These are phyloP conservation scores for Euzetes globulus DNA, from an alignment of 2,888 invertebrate species.

Conservation along the genomic window DNA sequence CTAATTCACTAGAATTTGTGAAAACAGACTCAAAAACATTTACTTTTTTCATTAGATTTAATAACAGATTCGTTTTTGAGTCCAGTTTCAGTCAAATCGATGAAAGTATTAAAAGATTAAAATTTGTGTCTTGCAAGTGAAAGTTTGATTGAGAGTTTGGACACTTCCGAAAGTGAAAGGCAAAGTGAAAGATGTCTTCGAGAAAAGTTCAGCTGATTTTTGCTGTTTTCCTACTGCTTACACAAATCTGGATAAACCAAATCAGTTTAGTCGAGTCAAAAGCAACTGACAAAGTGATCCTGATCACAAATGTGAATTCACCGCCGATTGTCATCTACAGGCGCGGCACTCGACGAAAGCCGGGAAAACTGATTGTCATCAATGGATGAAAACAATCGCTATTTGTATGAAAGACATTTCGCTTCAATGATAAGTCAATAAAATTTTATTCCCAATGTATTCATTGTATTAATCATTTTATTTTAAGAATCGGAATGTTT, in stretches of 20 bases:
- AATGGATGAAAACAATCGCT: not conserved
- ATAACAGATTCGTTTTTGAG: not conserved
- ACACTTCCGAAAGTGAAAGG: not conserved
- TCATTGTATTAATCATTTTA: not conserved
- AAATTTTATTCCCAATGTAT: not conserved
- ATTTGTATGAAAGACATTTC: not conserved
- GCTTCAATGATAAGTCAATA: not conserved
- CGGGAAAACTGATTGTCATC: slow-evolving; percentile 21
- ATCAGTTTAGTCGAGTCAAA: not conserved
- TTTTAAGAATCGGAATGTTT: not conserved
- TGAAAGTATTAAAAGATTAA: not conserved
- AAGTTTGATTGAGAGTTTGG: not conserved
- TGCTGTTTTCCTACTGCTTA: not conserved
- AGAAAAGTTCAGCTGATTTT: slow-evolving; percentile 9
- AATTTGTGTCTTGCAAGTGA: not conserved
- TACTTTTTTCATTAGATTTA: not conserved
- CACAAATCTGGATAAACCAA: not conserved
- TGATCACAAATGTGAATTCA: not conserved
- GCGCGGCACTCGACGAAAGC: not conserved
- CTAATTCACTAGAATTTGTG: not conserved
- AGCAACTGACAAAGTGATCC: not conserved
- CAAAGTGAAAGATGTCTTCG: not conserved
- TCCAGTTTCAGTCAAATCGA: not conserved
- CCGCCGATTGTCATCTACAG: slow-evolving; percentile 18
- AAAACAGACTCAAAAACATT: not conserved